Conservation (phyloP, 2,113 vertebrate genomes). For the Jacana jacana region DNA sequence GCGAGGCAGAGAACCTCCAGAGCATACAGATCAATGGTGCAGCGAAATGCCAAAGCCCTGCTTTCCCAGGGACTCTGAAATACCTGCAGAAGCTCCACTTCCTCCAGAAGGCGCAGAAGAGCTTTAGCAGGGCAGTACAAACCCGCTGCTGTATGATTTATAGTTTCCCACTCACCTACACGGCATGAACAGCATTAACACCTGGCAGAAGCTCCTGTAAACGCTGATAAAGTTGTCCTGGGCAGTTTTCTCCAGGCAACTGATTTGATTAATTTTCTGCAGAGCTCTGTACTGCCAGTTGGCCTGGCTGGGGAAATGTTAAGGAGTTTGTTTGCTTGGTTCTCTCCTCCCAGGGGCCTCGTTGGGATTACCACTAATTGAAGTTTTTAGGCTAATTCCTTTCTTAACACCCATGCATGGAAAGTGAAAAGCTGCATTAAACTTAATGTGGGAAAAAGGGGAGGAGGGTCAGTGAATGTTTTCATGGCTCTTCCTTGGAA, state of each 20-base stretch:
- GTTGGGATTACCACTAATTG: not conserved
- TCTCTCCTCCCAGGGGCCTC: not conserved
- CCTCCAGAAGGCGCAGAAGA: rapidly evolving
- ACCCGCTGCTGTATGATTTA: not conserved
- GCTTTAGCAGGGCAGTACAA: rapidly evolving
- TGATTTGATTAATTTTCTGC: not conserved
- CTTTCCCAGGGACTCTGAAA: not conserved
- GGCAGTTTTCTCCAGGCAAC: not conserved
- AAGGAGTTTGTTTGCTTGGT: not conserved
- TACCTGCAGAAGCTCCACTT: not conserved
- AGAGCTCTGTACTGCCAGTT: not conserved
- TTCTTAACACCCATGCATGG: not conserved
- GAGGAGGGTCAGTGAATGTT: not conserved
- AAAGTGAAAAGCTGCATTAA: not conserved
- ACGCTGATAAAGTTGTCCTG: rapidly evolving
- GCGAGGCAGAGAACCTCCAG: not conserved
- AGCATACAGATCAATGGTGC: not conserved
- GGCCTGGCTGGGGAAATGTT: not conserved
- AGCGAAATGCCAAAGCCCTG: not conserved
- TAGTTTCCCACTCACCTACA: not conserved
- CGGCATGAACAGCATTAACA: rapidly evolving
- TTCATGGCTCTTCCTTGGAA: not conserved
- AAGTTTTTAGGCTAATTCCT: conserved; percentile 16
- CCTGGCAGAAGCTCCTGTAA: not conserved
- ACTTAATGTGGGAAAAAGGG: not conserved